Evolutionary conservation across 2,113 vertebrate species (phyloP).

Genomic region (Mixornis gularis): DNA sequence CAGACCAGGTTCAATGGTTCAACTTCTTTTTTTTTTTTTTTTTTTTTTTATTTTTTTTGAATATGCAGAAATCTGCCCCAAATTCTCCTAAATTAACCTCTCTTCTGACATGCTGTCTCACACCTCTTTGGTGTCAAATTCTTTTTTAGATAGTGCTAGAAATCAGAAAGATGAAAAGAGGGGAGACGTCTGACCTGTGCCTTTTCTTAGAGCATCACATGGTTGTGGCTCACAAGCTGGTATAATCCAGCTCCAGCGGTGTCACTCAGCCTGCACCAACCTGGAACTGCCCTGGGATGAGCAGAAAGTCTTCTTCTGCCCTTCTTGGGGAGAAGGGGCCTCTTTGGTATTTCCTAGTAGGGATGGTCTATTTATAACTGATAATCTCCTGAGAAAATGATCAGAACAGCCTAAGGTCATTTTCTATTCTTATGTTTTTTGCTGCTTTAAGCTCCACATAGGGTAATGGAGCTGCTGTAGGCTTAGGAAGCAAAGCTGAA

Average conservation of each 20-base stretch:
- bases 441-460: neutral
- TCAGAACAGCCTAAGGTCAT: neutral
- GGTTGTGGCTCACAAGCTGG: neutral
- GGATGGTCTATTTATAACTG: neutral
- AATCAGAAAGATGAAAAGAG: slow-evolving; percentile 1
- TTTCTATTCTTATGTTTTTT: slow-evolving; percentile 35
- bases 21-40: neutral
- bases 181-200: neutral
- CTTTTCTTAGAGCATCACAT: slow-evolving; percentile 43
- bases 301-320: neutral
- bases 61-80: neutral
- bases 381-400: slow-evolving; percentile 21
- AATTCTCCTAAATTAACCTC: slow-evolving; percentile 33
- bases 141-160: slow-evolving; percentile 23
- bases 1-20: too few species aligned
- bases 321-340: neutral
- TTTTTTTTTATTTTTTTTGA: neutral
- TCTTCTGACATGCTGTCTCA: slow-evolving; percentile 32
- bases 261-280: neutral
- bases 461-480: neutral
- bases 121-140: slow-evolving; percentile 12
- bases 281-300: neutral
- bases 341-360: slow-evolving; percentile 18
- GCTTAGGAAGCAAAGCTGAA: neutral
- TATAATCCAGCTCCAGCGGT: neutral